Percentiles rank a stretch among this genome's conserved stretches.
phyloP scores from a whole-genome alignment of 2,113 vertebrate species.

The Apodemus sylvaticus region DNA sequence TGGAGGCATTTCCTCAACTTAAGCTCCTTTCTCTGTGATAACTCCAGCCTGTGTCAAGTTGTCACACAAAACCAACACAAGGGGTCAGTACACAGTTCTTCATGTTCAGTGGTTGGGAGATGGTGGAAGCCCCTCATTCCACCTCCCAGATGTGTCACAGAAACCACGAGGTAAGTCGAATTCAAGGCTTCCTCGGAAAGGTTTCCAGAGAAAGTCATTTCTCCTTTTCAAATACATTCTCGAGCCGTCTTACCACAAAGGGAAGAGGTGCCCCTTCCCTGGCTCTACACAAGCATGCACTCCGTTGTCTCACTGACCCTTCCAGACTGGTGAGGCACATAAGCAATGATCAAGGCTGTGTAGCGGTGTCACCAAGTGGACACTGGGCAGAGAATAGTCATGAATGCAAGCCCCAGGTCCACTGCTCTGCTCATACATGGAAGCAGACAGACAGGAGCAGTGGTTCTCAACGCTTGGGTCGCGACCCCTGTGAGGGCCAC shows the following conservation, averaged over 20 bases:
- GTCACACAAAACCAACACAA: too few species aligned
- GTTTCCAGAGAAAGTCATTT: background rate
- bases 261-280: background rate
- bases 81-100: background rate
- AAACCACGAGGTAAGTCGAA: background rate
- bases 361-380: background rate
- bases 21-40: too few species aligned
- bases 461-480: background rate
- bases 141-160: background rate
- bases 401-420: background rate
- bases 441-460: background rate
- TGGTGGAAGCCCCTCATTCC: background rate
- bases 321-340: background rate
- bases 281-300: background rate
- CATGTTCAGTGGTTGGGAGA: background rate
- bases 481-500: background rate
- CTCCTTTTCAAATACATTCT: background rate
- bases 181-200: background rate
- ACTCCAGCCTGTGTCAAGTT: too few species aligned
- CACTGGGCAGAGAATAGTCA: background rate
- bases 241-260: rapidly evolving
- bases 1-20: too few species aligned
- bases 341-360: background rate
- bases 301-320: background rate
- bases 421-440: background rate